Conservation (phyloP, 2,113 vertebrate species). For the Merops nubicus region DNA sequence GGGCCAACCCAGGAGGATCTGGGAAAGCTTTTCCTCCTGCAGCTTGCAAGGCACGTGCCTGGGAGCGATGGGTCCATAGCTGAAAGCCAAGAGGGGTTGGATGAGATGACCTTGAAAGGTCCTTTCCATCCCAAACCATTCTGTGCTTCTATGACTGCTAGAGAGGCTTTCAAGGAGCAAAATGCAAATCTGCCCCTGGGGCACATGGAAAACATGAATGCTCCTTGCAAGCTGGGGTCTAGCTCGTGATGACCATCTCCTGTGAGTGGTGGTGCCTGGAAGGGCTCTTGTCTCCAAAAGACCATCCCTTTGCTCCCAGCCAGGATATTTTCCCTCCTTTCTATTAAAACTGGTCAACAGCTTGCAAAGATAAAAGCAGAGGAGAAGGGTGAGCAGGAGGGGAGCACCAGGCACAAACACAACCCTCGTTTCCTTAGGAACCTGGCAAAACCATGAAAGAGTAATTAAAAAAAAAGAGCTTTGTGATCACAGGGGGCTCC, state of each 20-base stretch:
- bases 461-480: not conserved
- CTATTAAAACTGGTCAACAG: not conserved
- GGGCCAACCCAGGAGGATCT: not conserved
- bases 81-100: not conserved
- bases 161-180: not conserved
- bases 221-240: not conserved
- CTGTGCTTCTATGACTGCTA: not conserved
- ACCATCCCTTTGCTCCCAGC: not conserved
- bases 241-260: not conserved
- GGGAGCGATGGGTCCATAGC: not conserved
- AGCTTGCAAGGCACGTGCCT: not conserved
- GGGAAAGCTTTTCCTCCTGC: slow-evolving; percentile 6
- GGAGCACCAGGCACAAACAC: not conserved
- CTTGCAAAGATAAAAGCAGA: not conserved
- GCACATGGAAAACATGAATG: not conserved
- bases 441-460: not conserved
- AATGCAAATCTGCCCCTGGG: not conserved
- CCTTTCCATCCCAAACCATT: not conserved
- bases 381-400: not conserved
- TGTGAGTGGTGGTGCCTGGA: not conserved
- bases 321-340: not conserved
- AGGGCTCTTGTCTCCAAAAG: not conserved
- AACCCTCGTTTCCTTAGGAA: not conserved
- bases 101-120: not conserved
- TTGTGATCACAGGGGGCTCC: not conserved